phyloP scores from a whole-genome alignment of 2,888 invertebrate genomes.

The Hermaeophaga mercurialis region DNA sequence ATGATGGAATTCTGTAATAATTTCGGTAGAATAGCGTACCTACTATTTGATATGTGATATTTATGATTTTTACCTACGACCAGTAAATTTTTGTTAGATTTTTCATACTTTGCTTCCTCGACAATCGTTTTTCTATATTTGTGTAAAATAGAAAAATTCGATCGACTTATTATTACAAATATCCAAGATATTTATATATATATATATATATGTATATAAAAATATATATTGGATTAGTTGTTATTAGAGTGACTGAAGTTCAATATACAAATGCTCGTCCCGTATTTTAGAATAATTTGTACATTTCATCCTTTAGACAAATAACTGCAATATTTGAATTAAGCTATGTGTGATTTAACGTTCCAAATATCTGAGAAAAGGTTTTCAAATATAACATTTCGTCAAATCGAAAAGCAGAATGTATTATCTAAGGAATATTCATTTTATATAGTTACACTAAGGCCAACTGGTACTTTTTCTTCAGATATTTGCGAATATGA shows the following conservation, averaged over 20 bases:
- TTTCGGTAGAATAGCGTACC: neutral
- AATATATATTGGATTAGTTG: neutral
- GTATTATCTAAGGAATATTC: no score
- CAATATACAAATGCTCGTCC: neutral
- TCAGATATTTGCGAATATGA: no score
- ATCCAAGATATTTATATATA: neutral
- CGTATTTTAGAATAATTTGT: neutral
- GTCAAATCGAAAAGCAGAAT: no score
- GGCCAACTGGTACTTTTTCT: no score
- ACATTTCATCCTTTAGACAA: neutral
- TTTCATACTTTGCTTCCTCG: constrained; percentile 7
- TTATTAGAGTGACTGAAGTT: neutral
- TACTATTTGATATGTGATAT: constrained; percentile 10
- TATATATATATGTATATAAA: no score
- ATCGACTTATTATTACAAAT: neutral
- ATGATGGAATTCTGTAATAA: neutral
- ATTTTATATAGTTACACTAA: no score
- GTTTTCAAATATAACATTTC: no score
- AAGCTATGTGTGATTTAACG: neutral
- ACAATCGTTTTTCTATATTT: constrained; percentile 9
- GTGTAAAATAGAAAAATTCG: constrained; percentile 1
- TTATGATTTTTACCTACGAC: constrained; percentile 5
- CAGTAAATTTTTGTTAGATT: neutral
- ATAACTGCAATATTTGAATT: neutral
- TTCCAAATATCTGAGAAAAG: neutral